phyloP scores from a whole-genome alignment of 2,797 vertebrate species.

The Knipowitschia caucasica region DNA sequence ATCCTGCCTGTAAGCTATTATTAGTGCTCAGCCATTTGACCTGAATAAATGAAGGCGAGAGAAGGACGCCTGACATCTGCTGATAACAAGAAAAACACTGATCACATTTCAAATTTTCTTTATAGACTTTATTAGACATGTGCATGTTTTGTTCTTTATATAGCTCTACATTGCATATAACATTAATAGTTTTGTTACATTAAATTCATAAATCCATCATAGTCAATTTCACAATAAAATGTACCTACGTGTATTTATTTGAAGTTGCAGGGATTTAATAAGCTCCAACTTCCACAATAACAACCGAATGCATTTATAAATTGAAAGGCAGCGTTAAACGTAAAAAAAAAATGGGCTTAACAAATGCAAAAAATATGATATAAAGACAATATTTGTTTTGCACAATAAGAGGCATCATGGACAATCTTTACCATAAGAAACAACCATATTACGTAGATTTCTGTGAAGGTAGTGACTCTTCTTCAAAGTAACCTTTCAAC shows the following conservation, averaged over 20 bases:
- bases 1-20: too few species aligned
- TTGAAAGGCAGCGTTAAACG: conserved; percentile 38
- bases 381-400: conserved; percentile 35
- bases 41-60: too few species aligned
- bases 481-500: conserved; percentile 27
- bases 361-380: conserved; percentile 44
- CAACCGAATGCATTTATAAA: conserved; percentile 60
- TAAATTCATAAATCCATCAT: conserved; percentile 70
- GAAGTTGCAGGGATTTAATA: conserved; percentile 67
- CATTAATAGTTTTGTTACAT: conserved; percentile 72
- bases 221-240: conserved; percentile 56
- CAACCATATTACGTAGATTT: conserved; percentile 21
- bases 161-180: conserved; percentile 80
- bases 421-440: conserved; percentile 42
- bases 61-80: too few species aligned
- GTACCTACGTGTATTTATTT: conserved; percentile 40
- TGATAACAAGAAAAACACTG: background rate
- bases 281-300: conserved; percentile 59
- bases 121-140: conserved; percentile 78
- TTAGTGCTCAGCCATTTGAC: too few species aligned
- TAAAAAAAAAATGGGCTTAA: conserved; percentile 62
- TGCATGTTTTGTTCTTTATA: conserved; percentile 71
- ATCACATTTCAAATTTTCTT: conserved; percentile 17
- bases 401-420: conserved; percentile 16
- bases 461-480: conserved; percentile 22